Conservation (phyloP, 1,140 invertebrate species). For the Cyrtorhinus lividipennis region DNA sequence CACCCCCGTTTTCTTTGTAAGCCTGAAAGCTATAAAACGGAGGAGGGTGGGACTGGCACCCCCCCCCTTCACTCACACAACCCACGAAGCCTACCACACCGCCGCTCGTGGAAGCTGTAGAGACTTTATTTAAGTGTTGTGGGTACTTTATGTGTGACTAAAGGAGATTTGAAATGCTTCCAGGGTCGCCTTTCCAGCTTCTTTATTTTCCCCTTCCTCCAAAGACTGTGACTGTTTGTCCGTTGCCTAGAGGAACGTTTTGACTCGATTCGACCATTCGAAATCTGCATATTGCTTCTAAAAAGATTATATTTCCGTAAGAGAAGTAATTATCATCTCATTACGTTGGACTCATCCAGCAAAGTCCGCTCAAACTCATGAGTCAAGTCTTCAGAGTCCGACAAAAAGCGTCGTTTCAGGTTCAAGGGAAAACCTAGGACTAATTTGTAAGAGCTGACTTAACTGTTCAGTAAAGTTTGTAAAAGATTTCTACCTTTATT, state of each 20-base stretch:
- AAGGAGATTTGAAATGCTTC: constrained; percentile 15
- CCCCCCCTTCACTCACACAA: not conserved
- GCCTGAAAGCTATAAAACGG: constrained; percentile 2
- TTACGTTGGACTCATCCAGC: too few species aligned
- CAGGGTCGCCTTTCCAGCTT: not conserved
- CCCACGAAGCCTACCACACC: not conserved
- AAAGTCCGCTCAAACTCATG: too few species aligned
- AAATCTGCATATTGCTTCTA: too few species aligned
- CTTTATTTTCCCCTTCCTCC: not conserved
- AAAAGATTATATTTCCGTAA: too few species aligned
- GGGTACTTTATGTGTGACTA: constrained; percentile 16
- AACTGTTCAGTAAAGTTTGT: too few species aligned
- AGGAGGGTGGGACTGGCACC: not conserved
- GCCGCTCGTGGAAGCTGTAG: not conserved
- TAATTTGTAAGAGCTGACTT: too few species aligned
- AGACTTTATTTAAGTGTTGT: constrained; percentile 16
- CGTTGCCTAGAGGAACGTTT: not conserved
- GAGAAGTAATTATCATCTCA: too few species aligned
- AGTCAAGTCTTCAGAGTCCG: too few species aligned
- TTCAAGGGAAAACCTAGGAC: too few species aligned
- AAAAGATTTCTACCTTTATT: too few species aligned
- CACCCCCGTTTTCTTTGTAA: not conserved
- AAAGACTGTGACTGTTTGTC: not conserved
- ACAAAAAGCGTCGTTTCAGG: too few species aligned
- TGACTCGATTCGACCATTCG: not conserved